Evolutionary conservation across 1,140 invertebrate species (phyloP), one percentile per base, ranked within the genome.

Genomic region (Drosophila arizonae): DNA sequence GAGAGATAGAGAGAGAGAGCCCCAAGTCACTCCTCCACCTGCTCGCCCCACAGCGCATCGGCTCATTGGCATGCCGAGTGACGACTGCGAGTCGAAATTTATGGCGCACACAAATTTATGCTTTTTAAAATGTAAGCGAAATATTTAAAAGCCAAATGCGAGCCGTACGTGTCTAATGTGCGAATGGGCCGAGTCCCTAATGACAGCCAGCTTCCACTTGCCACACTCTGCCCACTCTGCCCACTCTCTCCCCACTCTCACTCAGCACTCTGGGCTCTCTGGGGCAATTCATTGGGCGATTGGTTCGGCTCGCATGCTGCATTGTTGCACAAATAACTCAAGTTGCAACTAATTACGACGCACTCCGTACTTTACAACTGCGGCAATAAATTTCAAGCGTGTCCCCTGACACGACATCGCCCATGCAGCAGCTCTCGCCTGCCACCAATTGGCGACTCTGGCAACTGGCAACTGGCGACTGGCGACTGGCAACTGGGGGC

Each of bases 291-390:
- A 57, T 50, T 64, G 68, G 51, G 1, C 64, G 70, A 72, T 72
- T 68, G 64, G 41, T 62, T 56, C 48, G 55, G 39, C 26, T 46
- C 10, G 28, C 67, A 48, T 41, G 72, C 66, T 77, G 85, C 84
- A 80, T 78, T 84, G 85, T 88, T 89, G 84, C 85, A 88, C 84
- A 88, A 88, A 88, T 88, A 88, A 88, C 84, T 88, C 84, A 89
- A 88, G 84, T 88, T 88, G 84, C 84, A 89, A 88, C 84, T 88
- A 88, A 88, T 88, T 88, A 88, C 79, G 70, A 88, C 77, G 84
- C 84, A 84, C 84, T 89, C 88, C 85, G 85, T 88, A 89, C 77
- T 88, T 80, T 75, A 80, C 85, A 88, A 88, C 85, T 89, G 85
- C 54, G 85, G 84, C 85, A 80, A 88, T 88, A 88, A 88, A 88